Evolutionary conservation across 2,113 vertebrate genomes (phyloP).

Genomic region (Saimiri boliviensis): DNA sequence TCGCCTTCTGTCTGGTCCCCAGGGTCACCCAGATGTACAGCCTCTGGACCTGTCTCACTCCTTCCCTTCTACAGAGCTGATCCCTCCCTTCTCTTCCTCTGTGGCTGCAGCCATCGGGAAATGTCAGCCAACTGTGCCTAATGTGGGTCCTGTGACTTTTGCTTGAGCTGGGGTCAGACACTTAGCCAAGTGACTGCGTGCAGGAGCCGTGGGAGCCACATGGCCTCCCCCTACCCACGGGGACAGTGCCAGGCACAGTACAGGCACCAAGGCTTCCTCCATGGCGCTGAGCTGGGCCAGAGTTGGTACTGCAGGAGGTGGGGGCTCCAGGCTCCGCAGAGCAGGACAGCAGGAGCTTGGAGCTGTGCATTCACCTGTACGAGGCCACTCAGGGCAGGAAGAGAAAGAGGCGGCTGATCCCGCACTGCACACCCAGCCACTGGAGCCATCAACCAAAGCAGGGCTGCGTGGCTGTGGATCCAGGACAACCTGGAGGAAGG

Average conservation of each 20-base stretch:
- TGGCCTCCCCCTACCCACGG: not conserved
- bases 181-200: rapidly evolving
- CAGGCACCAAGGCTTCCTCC: not conserved
- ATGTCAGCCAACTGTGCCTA: not conserved
- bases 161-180: not conserved
- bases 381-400: slow-evolving; percentile 84
- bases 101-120: not conserved
- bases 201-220: not conserved
- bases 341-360: not conserved
- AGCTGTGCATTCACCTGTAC: slow-evolving; percentile 78
- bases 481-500: slow-evolving; percentile 81
- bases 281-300: not conserved
- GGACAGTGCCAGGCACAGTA: too few relatives aligned
- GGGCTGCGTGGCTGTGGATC: slow-evolving; percentile 86
- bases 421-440: slow-evolving; percentile 83
- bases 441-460: slow-evolving; percentile 88
- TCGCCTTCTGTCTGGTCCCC: not conserved
- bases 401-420: slow-evolving; percentile 85
- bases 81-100: not conserved
- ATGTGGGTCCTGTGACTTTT: too few relatives aligned
- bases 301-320: not conserved
- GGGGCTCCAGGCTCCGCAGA: not conserved
- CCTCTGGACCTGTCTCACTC: not conserved
- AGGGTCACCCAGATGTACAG: not conserved
- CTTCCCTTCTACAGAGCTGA: not conserved